Evolutionary conservation across 2,113 vertebrate genomes (phyloP).

Genomic region (Scomber japonicus): DNA sequence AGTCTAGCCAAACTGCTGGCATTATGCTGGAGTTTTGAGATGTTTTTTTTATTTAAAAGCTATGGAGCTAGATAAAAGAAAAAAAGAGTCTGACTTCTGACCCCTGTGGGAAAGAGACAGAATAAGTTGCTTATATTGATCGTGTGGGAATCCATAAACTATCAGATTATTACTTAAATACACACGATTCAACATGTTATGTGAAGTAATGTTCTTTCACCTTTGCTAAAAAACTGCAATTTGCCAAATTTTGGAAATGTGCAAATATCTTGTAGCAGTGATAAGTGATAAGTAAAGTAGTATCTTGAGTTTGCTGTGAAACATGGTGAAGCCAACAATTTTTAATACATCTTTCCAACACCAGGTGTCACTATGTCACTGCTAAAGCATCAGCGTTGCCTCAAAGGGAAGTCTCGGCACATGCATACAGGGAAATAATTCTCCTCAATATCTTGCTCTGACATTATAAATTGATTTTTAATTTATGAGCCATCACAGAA

Average conservation of each 20-base stretch:
- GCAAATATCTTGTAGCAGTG: neutral
- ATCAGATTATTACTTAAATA: neutral
- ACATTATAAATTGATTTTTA: too few species aligned
- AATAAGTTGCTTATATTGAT: neutral
- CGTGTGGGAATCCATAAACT: neutral
- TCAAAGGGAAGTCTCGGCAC: neutral
- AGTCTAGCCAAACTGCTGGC: constrained; percentile 11
- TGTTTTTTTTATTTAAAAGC: neutral
- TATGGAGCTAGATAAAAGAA: neutral
- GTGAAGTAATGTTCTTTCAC: neutral
- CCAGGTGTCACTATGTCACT: constrained; percentile 49
- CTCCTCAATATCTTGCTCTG: too few species aligned
- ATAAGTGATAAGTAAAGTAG: neutral
- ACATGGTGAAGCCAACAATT: neutral
- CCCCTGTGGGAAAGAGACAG: neutral
- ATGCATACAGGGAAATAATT: too few species aligned
- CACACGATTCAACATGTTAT: neutral
- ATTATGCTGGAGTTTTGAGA: constrained; percentile 7
- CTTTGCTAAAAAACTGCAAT: neutral
- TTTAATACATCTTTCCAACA: constrained; percentile 51
- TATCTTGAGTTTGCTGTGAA: neutral
- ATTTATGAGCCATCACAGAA: too few species aligned
- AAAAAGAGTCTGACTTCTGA: neutral
- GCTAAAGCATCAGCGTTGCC: neutral
- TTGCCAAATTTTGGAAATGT: neutral